Percentiles rank a stretch among this genome's conserved stretches.
Evolutionary conservation across 23 tunicate species (phyloP).

Genomic region (Ascidia mentula): DNA sequence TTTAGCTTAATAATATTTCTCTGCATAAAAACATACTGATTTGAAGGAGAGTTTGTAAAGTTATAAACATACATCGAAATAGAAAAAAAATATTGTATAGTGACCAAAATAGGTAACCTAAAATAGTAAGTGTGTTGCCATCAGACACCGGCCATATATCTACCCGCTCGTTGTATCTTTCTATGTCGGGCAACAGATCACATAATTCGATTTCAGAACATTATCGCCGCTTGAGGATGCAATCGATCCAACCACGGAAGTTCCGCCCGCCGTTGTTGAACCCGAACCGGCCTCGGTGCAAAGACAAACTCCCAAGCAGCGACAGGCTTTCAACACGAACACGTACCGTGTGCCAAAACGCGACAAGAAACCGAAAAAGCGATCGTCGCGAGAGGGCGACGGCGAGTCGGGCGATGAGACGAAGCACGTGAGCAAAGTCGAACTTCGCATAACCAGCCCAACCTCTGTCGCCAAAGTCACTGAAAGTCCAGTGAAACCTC

Average conservation of each 20-base stretch:
- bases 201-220: background rate
- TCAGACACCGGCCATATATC: no score
- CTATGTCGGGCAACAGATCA: no score
- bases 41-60: no score
- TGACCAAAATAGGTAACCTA: no score
- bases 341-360: constrained; percentile 44
- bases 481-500: background rate
- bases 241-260: background rate
- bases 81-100: no score
- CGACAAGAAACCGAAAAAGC: constrained; percentile 9
- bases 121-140: no score
- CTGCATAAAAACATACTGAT: no score
- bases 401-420: background rate
- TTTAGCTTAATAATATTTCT: no score
- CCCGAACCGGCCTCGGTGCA: background rate
- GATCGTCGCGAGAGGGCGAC: constrained; percentile 14
- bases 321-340: constrained; percentile 36
- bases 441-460: background rate
- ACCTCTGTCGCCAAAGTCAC: background rate
- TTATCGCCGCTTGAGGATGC: background rate
- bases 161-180: no score
- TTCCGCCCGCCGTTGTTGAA: background rate
- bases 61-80: no score
- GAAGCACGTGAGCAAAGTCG: constrained; percentile 1
- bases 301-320: background rate